A percentile compares a stretch with the other conserved stretches of the same genome.
Evolutionary conservation across 2,888 invertebrate genomes (phyloP).

Genomic region (Pterobdella sp.): DNA sequence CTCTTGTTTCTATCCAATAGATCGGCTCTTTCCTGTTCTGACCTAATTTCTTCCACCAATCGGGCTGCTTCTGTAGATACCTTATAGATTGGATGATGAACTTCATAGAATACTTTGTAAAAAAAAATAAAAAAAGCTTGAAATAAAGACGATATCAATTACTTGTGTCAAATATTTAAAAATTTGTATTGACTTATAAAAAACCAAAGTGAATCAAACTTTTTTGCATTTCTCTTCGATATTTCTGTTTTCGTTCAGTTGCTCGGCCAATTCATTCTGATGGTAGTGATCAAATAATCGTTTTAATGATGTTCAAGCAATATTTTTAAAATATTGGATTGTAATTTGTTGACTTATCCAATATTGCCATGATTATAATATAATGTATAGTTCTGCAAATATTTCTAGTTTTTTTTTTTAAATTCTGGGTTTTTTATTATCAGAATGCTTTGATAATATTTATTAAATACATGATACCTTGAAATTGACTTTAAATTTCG

Average conservation of each 20-base stretch:
- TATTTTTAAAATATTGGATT: too few relatives aligned
- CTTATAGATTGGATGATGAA: background rate
- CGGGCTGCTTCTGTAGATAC: background rate
- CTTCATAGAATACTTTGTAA: background rate
- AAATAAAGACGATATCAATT: background rate
- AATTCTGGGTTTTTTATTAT: too few relatives aligned
- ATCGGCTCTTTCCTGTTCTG: conserved; percentile 28
- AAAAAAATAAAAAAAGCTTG: background rate
- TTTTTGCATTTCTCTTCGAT: conserved; percentile 69
- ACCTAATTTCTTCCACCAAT: conserved; percentile 28
- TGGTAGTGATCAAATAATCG: background rate
- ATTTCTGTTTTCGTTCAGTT: conserved; percentile 93
- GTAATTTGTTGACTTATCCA: too few relatives aligned
- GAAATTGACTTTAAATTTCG: too few relatives aligned
- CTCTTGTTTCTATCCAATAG: conserved; percentile 27
- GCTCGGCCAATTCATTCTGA: conserved; percentile 90
- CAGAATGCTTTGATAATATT: too few relatives aligned
- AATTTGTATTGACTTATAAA: background rate
- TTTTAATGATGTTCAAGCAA: background rate
- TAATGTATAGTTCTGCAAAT: too few relatives aligned
- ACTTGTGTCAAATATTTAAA: background rate
- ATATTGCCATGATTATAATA: too few relatives aligned
- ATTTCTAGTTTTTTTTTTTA: too few relatives aligned
- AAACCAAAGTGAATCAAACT: too few relatives aligned
- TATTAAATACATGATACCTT: too few relatives aligned